Evolutionary conservation across 2,888 invertebrate species (phyloP), one percentile per base, ranked within the genome.

Genomic region (Dichetophora obliterata): DNA sequence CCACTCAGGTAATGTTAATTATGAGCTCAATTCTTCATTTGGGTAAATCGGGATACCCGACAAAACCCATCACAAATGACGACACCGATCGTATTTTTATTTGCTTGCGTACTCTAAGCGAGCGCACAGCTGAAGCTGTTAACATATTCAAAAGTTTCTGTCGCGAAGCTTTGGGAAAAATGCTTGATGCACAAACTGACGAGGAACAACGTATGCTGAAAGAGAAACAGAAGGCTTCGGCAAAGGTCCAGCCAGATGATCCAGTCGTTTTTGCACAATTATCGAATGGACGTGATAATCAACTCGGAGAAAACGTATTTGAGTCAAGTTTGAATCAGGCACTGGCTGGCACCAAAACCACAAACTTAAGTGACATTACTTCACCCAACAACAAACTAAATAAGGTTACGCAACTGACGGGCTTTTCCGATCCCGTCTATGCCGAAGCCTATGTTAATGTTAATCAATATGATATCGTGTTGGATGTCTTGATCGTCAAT

Each of bases 361-460:
- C 88, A 31, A 87, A 87, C 69, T 82, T 88, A 19, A 90, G 90
- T 57, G 91, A 92, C 77, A 87, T 91, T 48, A 89, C 90, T n/a
- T 89, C 92, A 27, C 91, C 92, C 1, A 89, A 90, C 65, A 93
- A 91, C 82, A 93, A 92, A 82, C 86, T 93, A 22, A 93, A 93
- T 79, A 94, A 94, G 90, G 97, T 98, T 80, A 97, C 98, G 52
- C 99, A 99, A 89, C 91, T 99, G 85, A 99, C 99, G 4, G 99
- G 99, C 16, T 99, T 99, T 91, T 98, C 98, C 0, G 99, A 99
- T 91, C 99, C 99, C 0, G 98, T 99, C 78, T 99, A 99, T 90
- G 97, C 99, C 0, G 99, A 99, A 91, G 99, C 99, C n/a, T 97
- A 99, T 86, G 99, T 99, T 1, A 95, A 99, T 89, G 99, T 99